These are phyloP conservation scores for Heteromyza rotundicornis DNA, from an alignment of 2,888 invertebrate genomes.

Conservation along the genomic window DNA sequence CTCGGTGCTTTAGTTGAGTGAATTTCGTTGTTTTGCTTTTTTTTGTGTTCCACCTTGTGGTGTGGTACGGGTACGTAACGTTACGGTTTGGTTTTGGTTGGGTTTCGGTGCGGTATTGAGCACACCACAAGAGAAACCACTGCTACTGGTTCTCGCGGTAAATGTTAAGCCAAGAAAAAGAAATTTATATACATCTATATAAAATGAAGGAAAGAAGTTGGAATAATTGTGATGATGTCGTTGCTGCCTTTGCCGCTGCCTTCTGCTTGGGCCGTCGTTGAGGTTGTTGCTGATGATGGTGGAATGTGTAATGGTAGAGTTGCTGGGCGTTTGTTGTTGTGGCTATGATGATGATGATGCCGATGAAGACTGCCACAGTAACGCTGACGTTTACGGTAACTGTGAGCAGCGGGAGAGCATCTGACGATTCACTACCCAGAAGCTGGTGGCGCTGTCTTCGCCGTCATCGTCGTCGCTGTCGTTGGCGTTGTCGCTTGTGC, in stretches of 20 bases:
- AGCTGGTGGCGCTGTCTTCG: background rate
- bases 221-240: conserved; percentile 30
- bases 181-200: conserved; percentile 40
- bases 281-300: conserved; percentile 23
- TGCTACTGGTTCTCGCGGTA: conserved; percentile 64
- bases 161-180: conserved; percentile 56
- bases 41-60: conserved; percentile 16
- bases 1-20: background rate
- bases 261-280: conserved; percentile 17
- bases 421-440: conserved; percentile 2
- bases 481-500: conserved; percentile 48
- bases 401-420: conserved; percentile 9
- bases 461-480: conserved; percentile 33
- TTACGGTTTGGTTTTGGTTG: conserved; percentile 39
- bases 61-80: conserved; percentile 20
- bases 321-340: conserved; percentile 15
- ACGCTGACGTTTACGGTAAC: conserved; percentile 10
- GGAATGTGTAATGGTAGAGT: conserved; percentile 7
- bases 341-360: conserved; percentile 5
- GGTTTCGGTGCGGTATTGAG: conserved; percentile 41
- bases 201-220: background rate
- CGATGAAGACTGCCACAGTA: conserved; percentile 4
- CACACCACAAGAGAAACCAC: conserved; percentile 61
- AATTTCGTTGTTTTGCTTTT: conserved; percentile 18
- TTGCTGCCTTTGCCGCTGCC: conserved; percentile 18